Percentiles rank a stretch among this genome's conserved stretches.
phyloP scores from a whole-genome alignment of 2,113 vertebrate species.

The Deroptyus accipitrinus region DNA sequence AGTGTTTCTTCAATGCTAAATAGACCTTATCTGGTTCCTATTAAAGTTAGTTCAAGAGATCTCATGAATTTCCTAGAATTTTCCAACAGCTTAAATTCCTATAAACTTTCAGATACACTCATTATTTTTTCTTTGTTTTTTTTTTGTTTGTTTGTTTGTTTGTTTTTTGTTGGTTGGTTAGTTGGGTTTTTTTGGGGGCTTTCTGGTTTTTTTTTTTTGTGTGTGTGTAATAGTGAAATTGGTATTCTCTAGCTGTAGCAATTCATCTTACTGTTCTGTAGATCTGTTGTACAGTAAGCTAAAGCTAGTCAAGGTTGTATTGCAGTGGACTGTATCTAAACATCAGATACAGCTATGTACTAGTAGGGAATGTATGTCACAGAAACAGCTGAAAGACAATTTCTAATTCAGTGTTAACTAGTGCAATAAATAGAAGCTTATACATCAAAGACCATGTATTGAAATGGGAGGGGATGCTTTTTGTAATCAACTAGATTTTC shows the following conservation, averaged over 20 bases:
- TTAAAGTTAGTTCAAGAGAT: neutral
- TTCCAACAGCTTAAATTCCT: neutral
- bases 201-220: neutral
- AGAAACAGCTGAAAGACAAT: neutral
- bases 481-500: neutral
- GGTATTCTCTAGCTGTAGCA: neutral
- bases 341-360: neutral
- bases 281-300: neutral
- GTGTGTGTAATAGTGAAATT: neutral
- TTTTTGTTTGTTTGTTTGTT: neutral
- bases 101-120: neutral
- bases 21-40: neutral
- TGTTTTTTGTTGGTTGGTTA: neutral
- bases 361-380: neutral
- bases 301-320: neutral
- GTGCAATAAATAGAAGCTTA: neutral
- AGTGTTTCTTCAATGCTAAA: neutral
- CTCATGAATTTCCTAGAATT: neutral
- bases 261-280: neutral
- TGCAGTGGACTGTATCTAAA: neutral
- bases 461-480: neutral
- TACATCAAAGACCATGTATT: neutral
- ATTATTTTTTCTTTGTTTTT: neutral
- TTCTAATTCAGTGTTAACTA: neutral
- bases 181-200: no score